Evolutionary conservation across 2,797 vertebrate genomes (phyloP), one percentile per base, ranked within the genome.

Genomic region (Streptopelia turtur): DNA sequence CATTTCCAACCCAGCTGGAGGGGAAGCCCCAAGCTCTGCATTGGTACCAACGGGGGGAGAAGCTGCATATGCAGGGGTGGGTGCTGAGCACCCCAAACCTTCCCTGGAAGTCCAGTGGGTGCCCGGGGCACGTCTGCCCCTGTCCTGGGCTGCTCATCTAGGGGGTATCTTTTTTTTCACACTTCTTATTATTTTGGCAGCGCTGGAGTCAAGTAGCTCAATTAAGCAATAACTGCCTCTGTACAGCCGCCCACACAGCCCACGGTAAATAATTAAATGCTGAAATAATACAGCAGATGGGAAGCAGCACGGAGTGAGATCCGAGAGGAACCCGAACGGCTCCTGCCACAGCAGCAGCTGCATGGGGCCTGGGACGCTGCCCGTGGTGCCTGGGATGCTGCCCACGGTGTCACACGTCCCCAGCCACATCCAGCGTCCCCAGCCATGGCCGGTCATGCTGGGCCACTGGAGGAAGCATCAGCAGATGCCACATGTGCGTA

Each of bases 251-350:
- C 96, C 94, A 93, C 97, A 86, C 92, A 94, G 95, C 94, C 95
- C 64, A 41, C 31, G 66, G 95, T 97, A 96, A 97, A 96, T 97
- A 97, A 97, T 96, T 95, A 97, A 97, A 95, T 16, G 93, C 94
- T 60, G 96, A 92, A 97, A 96, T 96, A 96, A 97, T 90, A 75
- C 86, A 86, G 96, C 97, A 97, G 96, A 97, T 97, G 97, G 97
- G 94, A 95, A 94, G 72, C 92, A 65, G 95, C 75, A 22, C 6
- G 13, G 93, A 76, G 81, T 83, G 85, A 64, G 74, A 94, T 68
- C 86, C n/a, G 21, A 66, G 86, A 95, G 94, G 87, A 95, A 75
- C 94, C 95, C 56, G 31, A 45, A 68, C 4, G 33, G 91, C 90
- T 88, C 92, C 92, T 78, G 45, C 56, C 59, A 83, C 16, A 16